Base-by-base conservation (phyloP, 53 echinoderm and acorn worm genomes). In the Arbacia lixula region DNA sequence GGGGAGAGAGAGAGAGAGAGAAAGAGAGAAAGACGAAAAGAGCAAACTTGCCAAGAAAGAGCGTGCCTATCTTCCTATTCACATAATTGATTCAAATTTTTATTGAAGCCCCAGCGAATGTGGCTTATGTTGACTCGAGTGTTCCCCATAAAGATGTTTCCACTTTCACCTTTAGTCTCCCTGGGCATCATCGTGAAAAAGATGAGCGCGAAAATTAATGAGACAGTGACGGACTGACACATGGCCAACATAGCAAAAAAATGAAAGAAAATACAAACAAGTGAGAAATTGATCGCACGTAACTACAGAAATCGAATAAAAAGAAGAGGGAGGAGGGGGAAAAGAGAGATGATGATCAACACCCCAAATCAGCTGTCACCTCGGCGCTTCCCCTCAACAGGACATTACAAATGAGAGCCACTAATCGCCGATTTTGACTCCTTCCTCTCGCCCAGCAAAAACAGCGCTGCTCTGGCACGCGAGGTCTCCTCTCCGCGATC, bases 331-430 rank as follows among this genome's bases (percentile, higher is more conserved):
- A 36, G 77, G 56, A 43, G 58, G 58, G 57, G 21, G 5, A 20
- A 58, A 77, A 77, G 60, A 77, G 40, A 77, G 77, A 77, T 77
- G 77, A 77, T 77, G 77, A 77, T 77, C 77, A 58, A 77, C 77
- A 77, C 77, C 43, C 58, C 21, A 56, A 77, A 77, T 77, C 77
- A 77, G 77, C 77, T 77, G 77, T 77, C 77, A 77, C 77, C 77
- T 77, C 60, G 0, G 38, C 16, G 58, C 56, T 56, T 58, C 58
- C n/a, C 57, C 57, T 37, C 36, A 77, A 77, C 77, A 77, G 77
- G 77, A 77, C 77, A 77, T 77, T 77, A 77, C 77, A 77, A 77
- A 77, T 58, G 77, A 77, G 77, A 57, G 57, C 58, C 77, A 77
- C 43, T 77, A 77, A 77, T 77, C 77, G 77, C 77, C 77, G 77